These are phyloP conservation scores for Australoheros scitulus DNA, from an alignment of 2,113 vertebrate species.

Conservation along the genomic window DNA sequence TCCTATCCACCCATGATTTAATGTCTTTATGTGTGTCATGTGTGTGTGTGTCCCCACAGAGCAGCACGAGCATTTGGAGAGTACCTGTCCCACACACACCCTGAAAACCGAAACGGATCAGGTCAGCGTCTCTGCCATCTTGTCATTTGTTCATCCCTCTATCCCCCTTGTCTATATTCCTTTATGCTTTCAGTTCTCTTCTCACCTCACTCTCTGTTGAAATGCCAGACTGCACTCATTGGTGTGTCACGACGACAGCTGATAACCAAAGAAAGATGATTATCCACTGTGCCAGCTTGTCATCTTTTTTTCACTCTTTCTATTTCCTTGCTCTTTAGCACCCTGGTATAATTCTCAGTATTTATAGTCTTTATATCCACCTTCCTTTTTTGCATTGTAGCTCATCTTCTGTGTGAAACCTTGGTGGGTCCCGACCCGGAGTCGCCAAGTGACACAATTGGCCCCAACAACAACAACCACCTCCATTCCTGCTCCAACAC, in stretches of 20 bases:
- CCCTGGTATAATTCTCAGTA: background rate
- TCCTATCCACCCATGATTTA: constrained; percentile 53
- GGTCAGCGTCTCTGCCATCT: constrained; percentile 81
- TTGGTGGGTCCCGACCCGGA: constrained; percentile 88
- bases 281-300: constrained; percentile 20
- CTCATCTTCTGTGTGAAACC: constrained; percentile 92
- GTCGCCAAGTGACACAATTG: constrained; percentile 79
- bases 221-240: constrained; percentile 43
- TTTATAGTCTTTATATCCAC: background rate
- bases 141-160: constrained; percentile 48
- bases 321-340: constrained; percentile 10
- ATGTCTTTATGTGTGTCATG: constrained; percentile 65
- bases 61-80: constrained; percentile 96
- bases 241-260: constrained; percentile 30
- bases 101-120: constrained; percentile 93
- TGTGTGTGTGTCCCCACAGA: constrained; percentile 81
- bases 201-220: constrained; percentile 40
- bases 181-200: constrained; percentile 33
- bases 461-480: constrained; percentile 71
- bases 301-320: background rate
- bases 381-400: constrained; percentile 69
- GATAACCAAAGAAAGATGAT: constrained; percentile 37
- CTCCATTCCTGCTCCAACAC: constrained; percentile 43
- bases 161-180: constrained; percentile 33
- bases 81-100: constrained; percentile 95